Percentiles rank a stretch among this genome's conserved stretches.
phyloP scores from a whole-genome alignment of 2,797 vertebrate genomes.

The Acrocephalus scirpaceus region DNA sequence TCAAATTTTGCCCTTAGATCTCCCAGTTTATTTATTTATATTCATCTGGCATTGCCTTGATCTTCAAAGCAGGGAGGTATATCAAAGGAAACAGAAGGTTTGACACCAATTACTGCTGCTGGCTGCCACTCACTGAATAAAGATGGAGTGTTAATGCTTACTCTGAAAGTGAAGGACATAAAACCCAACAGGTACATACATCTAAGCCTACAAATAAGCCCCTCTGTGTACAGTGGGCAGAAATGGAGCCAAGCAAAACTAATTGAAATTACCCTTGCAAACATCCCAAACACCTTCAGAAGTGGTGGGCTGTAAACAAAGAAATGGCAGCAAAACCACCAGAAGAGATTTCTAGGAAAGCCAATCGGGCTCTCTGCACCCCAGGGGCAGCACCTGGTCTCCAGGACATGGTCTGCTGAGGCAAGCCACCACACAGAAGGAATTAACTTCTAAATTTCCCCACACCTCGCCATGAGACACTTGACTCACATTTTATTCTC shows the following conservation, averaged over 20 bases:
- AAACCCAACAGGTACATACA: slow-evolving; percentile 9
- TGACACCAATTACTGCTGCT: slow-evolving; percentile 63
- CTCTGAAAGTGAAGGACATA: slow-evolving; percentile 23
- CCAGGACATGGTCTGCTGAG: background rate
- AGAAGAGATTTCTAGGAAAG: background rate
- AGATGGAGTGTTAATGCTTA: slow-evolving; percentile 53
- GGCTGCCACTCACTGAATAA: slow-evolving; percentile 29
- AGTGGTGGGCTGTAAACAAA: background rate
- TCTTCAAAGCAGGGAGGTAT: slow-evolving; percentile 60
- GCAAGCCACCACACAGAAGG: background rate
- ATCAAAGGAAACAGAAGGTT: slow-evolving; percentile 55
- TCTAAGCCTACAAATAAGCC: slow-evolving; percentile 19
- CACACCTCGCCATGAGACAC: background rate
- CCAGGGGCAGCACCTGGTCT: background rate
- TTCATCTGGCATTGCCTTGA: slow-evolving; percentile 46
- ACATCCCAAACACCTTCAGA: background rate
- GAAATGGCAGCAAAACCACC: background rate
- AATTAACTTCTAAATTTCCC: background rate
- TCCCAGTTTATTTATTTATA: slow-evolving; percentile 43
- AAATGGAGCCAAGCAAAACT: slow-evolving; percentile 6
- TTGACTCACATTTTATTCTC: background rate
- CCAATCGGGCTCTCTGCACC: background rate
- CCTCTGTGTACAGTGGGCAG: background rate
- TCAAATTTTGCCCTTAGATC: slow-evolving; percentile 1
- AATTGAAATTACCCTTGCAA: background rate